Conservation (phyloP, 2,888 invertebrate genomes). For the Macrosoma leucophasiata region DNA sequence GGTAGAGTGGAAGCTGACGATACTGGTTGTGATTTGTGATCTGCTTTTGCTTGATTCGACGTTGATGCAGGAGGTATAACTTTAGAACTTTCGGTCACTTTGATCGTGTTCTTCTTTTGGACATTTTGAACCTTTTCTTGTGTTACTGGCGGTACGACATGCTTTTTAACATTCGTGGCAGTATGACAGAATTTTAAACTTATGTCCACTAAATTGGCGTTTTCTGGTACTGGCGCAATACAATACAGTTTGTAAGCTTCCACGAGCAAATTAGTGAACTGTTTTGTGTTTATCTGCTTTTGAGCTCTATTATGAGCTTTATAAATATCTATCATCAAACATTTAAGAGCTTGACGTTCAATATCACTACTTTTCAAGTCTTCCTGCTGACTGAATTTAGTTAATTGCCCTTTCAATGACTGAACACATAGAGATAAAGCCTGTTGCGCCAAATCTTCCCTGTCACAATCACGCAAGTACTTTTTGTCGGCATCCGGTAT, state of each 20-base stretch:
- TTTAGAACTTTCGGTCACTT: slow-evolving; percentile 39
- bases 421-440: slow-evolving; percentile 84
- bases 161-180: slow-evolving; percentile 74
- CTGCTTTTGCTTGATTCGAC: slow-evolving; percentile 33
- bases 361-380: slow-evolving; percentile 62
- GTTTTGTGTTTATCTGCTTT: slow-evolving; percentile 76
- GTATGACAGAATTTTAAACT: slow-evolving; percentile 83
- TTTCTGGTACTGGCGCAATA: slow-evolving; percentile 77
- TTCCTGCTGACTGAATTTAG: slow-evolving; percentile 65
- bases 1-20: slow-evolving; percentile 36
- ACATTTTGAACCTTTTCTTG: slow-evolving; percentile 51
- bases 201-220: slow-evolving; percentile 78
- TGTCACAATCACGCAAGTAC: slow-evolving; percentile 89
- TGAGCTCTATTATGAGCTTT: slow-evolving; percentile 81
- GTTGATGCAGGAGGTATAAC: slow-evolving; percentile 23
- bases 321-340: slow-evolving; percentile 76
- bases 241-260: slow-evolving; percentile 82
- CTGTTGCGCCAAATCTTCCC: slow-evolving; percentile 86
- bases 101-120: slow-evolving; percentile 54
- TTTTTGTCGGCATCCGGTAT: slow-evolving; percentile 92
- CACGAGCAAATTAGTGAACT: slow-evolving; percentile 78
- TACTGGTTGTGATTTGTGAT: slow-evolving; percentile 28
- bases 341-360: slow-evolving; percentile 66
- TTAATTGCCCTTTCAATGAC: slow-evolving; percentile 79
- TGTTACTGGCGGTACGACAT: slow-evolving; percentile 60